These are phyloP conservation scores for Alcis repandata DNA, from an alignment of 2,888 invertebrate genomes.

Conservation along the genomic window DNA sequence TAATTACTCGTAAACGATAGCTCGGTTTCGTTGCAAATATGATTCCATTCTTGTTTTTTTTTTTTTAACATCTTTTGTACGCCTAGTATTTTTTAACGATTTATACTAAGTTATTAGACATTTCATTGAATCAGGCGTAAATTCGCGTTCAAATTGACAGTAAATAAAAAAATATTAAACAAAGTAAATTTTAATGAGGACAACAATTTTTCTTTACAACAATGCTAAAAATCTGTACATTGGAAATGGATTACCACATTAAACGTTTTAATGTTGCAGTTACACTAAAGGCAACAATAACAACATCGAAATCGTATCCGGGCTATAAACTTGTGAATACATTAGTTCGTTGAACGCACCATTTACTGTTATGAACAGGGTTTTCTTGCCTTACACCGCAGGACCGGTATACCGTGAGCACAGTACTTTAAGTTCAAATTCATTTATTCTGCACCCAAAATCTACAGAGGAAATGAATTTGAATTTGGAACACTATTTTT, in stretches of 20 bases:
- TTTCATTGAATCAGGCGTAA: too few relatives aligned
- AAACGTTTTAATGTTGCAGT: constrained; percentile 21
- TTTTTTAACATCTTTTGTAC: too few relatives aligned
- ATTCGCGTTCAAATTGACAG: too few relatives aligned
- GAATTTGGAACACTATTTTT: too few relatives aligned
- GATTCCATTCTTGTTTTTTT: too few relatives aligned
- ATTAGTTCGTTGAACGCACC: constrained; percentile 70
- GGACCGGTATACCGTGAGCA: constrained; percentile 5
- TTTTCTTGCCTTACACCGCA: constrained; percentile 61
- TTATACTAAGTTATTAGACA: too few relatives aligned
- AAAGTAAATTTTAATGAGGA: background rate
- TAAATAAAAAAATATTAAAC: too few relatives aligned
- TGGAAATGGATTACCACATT: constrained; percentile 11
- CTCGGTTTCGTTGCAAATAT: too few relatives aligned
- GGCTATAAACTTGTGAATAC: constrained; percentile 71
- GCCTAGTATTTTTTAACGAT: too few relatives aligned
- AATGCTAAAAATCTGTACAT: background rate
- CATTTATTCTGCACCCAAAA: too few relatives aligned
- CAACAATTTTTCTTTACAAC: background rate
- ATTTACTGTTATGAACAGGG: constrained; percentile 72
- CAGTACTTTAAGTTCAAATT: constrained; percentile 2
- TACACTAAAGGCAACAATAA: constrained; percentile 51
- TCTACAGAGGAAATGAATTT: too few relatives aligned
- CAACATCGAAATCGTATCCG: constrained; percentile 62
- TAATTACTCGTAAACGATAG: too few relatives aligned